These are phyloP conservation scores for Magallana ariakensis DNA, from an alignment of 1,140 invertebrate genomes.

Conservation along the genomic window DNA sequence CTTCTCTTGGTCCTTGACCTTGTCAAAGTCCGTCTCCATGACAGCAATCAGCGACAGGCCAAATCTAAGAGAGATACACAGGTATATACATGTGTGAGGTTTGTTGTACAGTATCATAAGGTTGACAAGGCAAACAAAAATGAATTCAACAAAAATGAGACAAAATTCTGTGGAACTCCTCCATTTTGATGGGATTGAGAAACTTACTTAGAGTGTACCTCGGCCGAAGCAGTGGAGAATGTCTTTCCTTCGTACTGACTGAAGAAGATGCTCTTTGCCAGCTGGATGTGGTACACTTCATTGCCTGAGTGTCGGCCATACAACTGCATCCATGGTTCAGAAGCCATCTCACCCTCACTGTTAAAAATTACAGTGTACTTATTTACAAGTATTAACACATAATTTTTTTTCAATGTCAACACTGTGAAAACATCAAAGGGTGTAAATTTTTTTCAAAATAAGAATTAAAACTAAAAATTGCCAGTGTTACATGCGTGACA, in stretches of 20 bases:
- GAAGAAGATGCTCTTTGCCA: conserved; percentile 97
- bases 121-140: no score
- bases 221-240: conserved; percentile 98
- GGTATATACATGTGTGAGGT: no score
- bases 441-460: no score
- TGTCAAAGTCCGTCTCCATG: conserved; percentile 82
- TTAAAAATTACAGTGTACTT: conserved; percentile 38
- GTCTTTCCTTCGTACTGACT: conserved; percentile 98
- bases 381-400: no score
- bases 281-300: conserved; percentile 98
- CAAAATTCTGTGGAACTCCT: no score
- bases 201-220: conserved; percentile 96
- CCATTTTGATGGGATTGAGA: no score
- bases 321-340: conserved; percentile 97
- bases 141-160: no score
- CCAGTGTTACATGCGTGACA: no score
- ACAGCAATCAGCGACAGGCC: conserved; percentile 97
- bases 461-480: no score
- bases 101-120: no score
- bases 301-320: conserved; percentile 99
- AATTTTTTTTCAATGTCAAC: no score
- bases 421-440: no score
- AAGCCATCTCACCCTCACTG: conserved; percentile 97
- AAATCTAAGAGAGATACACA: conserved; percentile 84
- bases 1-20: conserved; percentile 84